Base-by-base conservation (phyloP, 2,888 invertebrate genomes). In the Cephus pygmeus region DNA sequence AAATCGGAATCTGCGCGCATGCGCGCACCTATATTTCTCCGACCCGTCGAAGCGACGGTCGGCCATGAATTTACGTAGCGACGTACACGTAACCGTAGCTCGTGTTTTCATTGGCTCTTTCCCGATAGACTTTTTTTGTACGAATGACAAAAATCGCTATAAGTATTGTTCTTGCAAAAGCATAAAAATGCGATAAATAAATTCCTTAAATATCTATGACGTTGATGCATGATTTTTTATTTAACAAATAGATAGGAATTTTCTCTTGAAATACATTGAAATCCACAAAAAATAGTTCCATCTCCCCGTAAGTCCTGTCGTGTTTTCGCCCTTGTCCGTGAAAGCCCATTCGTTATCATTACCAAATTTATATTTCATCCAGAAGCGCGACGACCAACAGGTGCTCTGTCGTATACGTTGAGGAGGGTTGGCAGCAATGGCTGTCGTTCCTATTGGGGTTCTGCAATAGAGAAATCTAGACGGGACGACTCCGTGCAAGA, bases 311-410 rank as follows among this genome's bases (percentile, higher is more conserved):
- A 9, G 56, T 56, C 23, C 9, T 56, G 1, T 40, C 15, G 6
- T 4, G 4, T 2, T 1, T 31, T 71, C 15, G 1, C 34, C 71
- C 71, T 31, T 71, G 1, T 31, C 1, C 31, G 11, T 12, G 12
- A 71, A 9, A 11, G 12, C 23, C 23, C 34, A 71, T 71, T 73
- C 79, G 79, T 78, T 81, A 83, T 85, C 85, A 83, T 86, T 84
- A 83, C 86, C 84, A 87, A 87, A 87, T 86, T 85, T 85, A 86
- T 86, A 87, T 87, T 84, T 85, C 82, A 81, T 79, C 79, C 75
- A 77, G 78, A 68, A 69, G 34, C 77, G 69, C 73, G 68, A 79
- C 80, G 80, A 80, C 79, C 87, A 86, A 84, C 86, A 88, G 88
- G 88, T 88, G 86, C 83, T 76, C 33, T 3, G 30, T 33, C 34